These are phyloP conservation scores for Calypte anna DNA, from an alignment of 2,113 vertebrate genomes.

Conservation along the genomic window DNA sequence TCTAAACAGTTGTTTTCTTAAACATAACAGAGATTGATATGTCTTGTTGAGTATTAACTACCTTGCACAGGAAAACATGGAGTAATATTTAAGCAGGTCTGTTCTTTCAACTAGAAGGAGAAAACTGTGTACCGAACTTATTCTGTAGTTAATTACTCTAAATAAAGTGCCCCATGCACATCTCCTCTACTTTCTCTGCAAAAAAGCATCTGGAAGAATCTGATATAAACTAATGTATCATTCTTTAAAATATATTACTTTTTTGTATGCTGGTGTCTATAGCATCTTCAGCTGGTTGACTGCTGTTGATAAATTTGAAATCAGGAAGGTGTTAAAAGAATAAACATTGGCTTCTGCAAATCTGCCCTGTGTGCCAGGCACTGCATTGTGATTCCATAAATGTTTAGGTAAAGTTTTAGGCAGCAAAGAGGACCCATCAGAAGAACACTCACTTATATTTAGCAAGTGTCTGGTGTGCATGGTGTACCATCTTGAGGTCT, in stretches of 20 bases:
- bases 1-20: conserved; percentile 54
- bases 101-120: background rate
- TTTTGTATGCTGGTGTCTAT: background rate
- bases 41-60: conserved; percentile 40
- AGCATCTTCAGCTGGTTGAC: background rate
- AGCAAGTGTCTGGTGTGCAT: background rate
- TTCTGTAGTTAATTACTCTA: background rate
- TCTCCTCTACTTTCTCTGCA: background rate
- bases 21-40: conserved; percentile 20
- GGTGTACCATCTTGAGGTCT: background rate
- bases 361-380: background rate
- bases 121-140: background rate
- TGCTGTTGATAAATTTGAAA: background rate
- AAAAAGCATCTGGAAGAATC: background rate
- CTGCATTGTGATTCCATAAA: background rate
- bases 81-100: conserved; percentile 22
- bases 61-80: background rate
- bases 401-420: background rate
- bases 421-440: background rate
- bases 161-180: background rate
- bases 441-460: background rate
- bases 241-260: background rate
- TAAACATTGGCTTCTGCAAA: background rate
- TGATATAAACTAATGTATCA: background rate
- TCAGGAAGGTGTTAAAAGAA: background rate